Percentiles rank a stretch among this genome's conserved stretches.
Evolutionary conservation across 2,888 invertebrate genomes (phyloP).

Genomic region (Lasioglossum oenotherae): DNA sequence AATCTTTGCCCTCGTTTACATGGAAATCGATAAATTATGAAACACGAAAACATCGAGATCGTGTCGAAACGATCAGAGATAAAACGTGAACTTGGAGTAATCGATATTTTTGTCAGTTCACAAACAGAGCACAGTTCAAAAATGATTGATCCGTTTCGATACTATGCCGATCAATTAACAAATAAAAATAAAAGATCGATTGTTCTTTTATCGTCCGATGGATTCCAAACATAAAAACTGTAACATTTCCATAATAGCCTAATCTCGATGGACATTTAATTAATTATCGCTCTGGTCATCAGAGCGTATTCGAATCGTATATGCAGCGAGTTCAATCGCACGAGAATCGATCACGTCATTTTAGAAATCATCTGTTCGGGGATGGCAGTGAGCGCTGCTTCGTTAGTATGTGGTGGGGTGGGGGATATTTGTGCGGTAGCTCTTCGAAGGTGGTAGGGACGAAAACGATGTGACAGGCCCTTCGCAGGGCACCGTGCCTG

Average conservation of each 20-base stretch:
- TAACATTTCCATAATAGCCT: not conserved
- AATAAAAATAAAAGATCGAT: not conserved
- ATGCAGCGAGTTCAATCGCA: not conserved
- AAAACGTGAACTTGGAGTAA: not conserved
- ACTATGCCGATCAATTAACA: not conserved
- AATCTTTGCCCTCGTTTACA: not conserved
- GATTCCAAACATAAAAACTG: not conserved
- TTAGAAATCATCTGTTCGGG: conserved; percentile 56
- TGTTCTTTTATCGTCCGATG: not conserved
- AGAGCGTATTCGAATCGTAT: not conserved
- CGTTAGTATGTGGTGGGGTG: conserved; percentile 25
- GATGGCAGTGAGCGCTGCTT: conserved; percentile 41
- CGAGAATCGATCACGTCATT: conserved; percentile 25
- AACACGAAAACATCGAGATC: not conserved
- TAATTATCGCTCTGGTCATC: not conserved
- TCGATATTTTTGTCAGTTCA: not conserved
- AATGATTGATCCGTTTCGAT: not conserved
- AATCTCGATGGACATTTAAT: not conserved
- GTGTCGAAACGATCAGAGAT: not conserved
- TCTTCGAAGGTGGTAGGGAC: conserved; percentile 69
- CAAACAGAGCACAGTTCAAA: not conserved
- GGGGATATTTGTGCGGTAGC: conserved; percentile 56
- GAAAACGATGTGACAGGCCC: conserved; percentile 75
- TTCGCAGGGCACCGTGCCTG: conserved; percentile 64
- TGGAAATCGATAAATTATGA: not conserved